These are phyloP conservation scores for Clusia tigrina DNA, from an alignment of 2,888 invertebrate genomes.

Conservation along the genomic window DNA sequence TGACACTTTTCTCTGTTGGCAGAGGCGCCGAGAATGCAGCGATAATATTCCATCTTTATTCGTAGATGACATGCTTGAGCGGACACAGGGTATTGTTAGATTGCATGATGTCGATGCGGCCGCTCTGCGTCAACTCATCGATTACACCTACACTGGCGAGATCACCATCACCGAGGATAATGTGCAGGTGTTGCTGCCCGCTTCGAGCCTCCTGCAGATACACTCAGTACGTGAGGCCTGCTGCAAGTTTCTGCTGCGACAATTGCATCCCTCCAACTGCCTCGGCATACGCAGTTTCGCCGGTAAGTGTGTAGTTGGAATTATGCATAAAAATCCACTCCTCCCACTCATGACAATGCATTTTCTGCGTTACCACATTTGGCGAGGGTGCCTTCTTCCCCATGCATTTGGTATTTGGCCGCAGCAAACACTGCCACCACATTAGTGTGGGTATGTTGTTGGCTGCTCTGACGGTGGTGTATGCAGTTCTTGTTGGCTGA, in stretches of 20 bases:
- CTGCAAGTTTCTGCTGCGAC: slow-evolving; percentile 77
- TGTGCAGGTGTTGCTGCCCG: slow-evolving; percentile 75
- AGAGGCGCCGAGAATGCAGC: neutral
- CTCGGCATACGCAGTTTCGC: slow-evolving; percentile 78
- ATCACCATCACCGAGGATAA: slow-evolving; percentile 74
- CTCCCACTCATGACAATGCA: too few relatives aligned
- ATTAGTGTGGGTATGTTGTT: too few relatives aligned
- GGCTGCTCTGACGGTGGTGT: neutral
- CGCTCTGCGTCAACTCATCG: slow-evolving; percentile 74
- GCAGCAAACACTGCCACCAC: too few relatives aligned
- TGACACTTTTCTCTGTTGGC: neutral
- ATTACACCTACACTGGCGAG: slow-evolving; percentile 80
- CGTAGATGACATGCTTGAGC: slow-evolving; percentile 64
- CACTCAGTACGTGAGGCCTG: slow-evolving; percentile 75
- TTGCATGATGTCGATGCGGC: slow-evolving; percentile 68
- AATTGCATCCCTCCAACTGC: slow-evolving; percentile 79
- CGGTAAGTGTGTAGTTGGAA: slow-evolving; percentile 43
- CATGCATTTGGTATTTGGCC: too few relatives aligned
- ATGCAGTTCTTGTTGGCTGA: slow-evolving; percentile 9
- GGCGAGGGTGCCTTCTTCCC: too few relatives aligned
- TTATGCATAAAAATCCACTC: too few relatives aligned
- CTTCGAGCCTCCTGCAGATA: slow-evolving; percentile 77
- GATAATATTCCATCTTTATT: neutral
- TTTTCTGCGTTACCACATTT: too few relatives aligned
- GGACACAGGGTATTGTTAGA: slow-evolving; percentile 61